Conservation (phyloP, 2,113 vertebrate species). For the Pelodiscus sinensis region DNA sequence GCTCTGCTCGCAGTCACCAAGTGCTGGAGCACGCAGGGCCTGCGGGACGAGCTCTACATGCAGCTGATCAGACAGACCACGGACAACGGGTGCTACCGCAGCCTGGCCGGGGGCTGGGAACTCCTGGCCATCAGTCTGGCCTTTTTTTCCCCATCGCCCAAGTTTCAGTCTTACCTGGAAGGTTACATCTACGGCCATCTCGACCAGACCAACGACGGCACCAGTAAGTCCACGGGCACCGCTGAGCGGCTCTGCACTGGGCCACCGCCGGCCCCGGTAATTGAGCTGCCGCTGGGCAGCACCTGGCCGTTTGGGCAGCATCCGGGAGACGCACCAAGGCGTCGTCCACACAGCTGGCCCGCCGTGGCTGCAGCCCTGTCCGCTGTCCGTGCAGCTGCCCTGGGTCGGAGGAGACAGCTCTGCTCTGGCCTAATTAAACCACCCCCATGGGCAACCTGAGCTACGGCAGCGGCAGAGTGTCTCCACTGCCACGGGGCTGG, state of each 20-base stretch:
- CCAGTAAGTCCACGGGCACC: slow-evolving; percentile 80
- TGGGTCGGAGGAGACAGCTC: too few relatives aligned
- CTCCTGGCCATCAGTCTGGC: slow-evolving; percentile 91
- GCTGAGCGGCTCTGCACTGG: background rate
- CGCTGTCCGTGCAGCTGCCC: too few relatives aligned
- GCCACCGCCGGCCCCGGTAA: background rate
- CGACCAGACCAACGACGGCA: slow-evolving; percentile 84
- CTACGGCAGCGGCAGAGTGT: too few relatives aligned
- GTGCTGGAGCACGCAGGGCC: slow-evolving; percentile 89
- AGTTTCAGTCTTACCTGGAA: slow-evolving; percentile 92
- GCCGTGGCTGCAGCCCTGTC: too few relatives aligned
- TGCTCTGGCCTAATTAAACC: too few relatives aligned
- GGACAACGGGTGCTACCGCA: slow-evolving; percentile 84
- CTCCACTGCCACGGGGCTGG: too few relatives aligned
- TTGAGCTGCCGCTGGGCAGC: background rate
- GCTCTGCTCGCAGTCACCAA: slow-evolving; percentile 87
- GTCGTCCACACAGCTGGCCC: too few relatives aligned
- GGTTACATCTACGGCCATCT: slow-evolving; percentile 93
- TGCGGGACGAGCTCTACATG: slow-evolving; percentile 91
- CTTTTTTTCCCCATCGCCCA: slow-evolving; percentile 91
- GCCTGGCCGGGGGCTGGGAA: slow-evolving; percentile 89
- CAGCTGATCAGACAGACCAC: slow-evolving; percentile 92
- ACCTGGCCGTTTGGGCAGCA: background rate
- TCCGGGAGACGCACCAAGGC: too few relatives aligned
- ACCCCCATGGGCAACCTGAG: too few relatives aligned